Evolutionary conservation across 2,888 invertebrate species (phyloP).

Genomic region (Coremacera marginata): DNA sequence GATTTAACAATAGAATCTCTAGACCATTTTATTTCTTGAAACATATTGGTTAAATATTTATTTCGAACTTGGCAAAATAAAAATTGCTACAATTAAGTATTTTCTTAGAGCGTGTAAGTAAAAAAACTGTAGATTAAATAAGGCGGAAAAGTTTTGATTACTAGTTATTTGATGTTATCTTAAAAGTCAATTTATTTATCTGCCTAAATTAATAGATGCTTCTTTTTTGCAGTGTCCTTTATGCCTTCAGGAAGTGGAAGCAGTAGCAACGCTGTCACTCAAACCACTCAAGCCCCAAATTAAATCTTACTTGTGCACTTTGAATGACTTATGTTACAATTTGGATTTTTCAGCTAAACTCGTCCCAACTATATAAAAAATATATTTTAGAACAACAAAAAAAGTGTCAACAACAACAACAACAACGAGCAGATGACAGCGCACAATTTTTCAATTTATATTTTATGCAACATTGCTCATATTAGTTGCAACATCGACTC

Average conservation of each 20-base stretch:
- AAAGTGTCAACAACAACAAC: slow-evolving; percentile 15
- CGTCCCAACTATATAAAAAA: neutral
- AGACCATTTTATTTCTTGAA: neutral
- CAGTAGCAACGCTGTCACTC: slow-evolving; percentile 45
- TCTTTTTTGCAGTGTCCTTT: slow-evolving; percentile 59
- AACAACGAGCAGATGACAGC: slow-evolving; percentile 1
- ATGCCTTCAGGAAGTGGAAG: slow-evolving; percentile 61
- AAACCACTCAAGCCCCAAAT: slow-evolving; percentile 41
- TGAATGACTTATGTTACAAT: neutral
- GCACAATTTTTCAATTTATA: neutral
- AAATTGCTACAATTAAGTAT: too few relatives aligned
- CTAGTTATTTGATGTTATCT: too few relatives aligned
- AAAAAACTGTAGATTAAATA: too few relatives aligned
- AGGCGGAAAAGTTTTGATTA: too few relatives aligned
- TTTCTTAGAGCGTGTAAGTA: too few relatives aligned
- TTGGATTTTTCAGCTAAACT: neutral
- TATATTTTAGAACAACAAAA: neutral
- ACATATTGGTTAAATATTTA: too few relatives aligned
- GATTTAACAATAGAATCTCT: neutral
- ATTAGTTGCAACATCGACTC: neutral
- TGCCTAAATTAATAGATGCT: neutral
- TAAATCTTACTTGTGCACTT: neutral
- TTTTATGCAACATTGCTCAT: neutral
- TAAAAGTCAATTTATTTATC: neutral
- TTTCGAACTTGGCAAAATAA: too few relatives aligned